Evolutionary conservation across 2,888 invertebrate species (phyloP).

Genomic region (Chrysodeixis includens): DNA sequence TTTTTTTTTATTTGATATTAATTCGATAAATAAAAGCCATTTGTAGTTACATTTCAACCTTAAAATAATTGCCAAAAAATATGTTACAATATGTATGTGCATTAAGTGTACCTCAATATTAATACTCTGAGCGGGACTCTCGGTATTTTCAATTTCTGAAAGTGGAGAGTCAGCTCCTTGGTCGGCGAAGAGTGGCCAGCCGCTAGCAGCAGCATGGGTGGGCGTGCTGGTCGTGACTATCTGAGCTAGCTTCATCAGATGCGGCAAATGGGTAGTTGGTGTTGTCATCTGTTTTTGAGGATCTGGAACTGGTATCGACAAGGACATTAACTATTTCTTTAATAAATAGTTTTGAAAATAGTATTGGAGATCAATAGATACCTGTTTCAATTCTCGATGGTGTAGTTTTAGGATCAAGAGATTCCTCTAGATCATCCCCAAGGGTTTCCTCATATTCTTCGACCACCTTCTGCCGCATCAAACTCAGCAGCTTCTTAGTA

Average conservation of each 20-base stretch:
- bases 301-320: slow-evolving; percentile 62
- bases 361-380: too few species aligned
- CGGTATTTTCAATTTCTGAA: slow-evolving; percentile 83
- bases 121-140: slow-evolving; percentile 77
- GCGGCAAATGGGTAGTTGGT: slow-evolving; percentile 77
- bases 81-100: too few species aligned
- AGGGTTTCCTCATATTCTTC: slow-evolving; percentile 73
- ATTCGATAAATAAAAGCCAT: too few species aligned
- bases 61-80: too few species aligned
- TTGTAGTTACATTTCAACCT: too few species aligned
- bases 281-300: slow-evolving; percentile 76
- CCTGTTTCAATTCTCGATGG: slow-evolving; percentile 70
- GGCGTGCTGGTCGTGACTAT: slow-evolving; percentile 84
- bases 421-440: slow-evolving; percentile 63
- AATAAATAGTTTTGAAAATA: too few species aligned
- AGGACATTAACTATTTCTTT: neutral
- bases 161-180: slow-evolving; percentile 82
- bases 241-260: slow-evolving; percentile 73
- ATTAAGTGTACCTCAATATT: slow-evolving; percentile 71
- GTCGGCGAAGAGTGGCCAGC: slow-evolving; percentile 80
- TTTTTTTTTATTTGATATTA: too few species aligned
- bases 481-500: slow-evolving; percentile 72
- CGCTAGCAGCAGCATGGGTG: slow-evolving; percentile 73
- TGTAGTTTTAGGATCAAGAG: slow-evolving; percentile 67
- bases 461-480: slow-evolving; percentile 73